Percentiles rank a stretch among this genome's conserved stretches.
Conservation (phyloP, 2,113 vertebrate genomes). For the Macaca fascicularis region T2T-MFA8v1.1 NC_088376.1:1135501-1136000, state of each 20-base stretch:
- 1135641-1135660: too few relatives aligned
- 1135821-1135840: background rate
- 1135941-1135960: background rate
- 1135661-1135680: too few relatives aligned
- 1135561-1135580: too few relatives aligned
- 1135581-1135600: too few relatives aligned
- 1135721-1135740: background rate
- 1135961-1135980: background rate
- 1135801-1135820: background rate
- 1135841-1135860: background rate
- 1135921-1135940: background rate
- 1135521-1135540: too few relatives aligned
- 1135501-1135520: too few relatives aligned
- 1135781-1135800: background rate
- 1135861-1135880: background rate
- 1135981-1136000: constrained; percentile 25
- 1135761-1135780: background rate
- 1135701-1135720: too few relatives aligned
- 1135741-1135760: too few relatives aligned
- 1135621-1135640: too few relatives aligned
- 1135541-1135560: too few relatives aligned
- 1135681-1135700: too few relatives aligned
- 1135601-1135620: too few relatives aligned
- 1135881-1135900: background rate
- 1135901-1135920: background rate